Evolutionary conservation across 2,888 invertebrate species (phyloP).

Genomic region (Pristionchus fissidentatus): DNA sequence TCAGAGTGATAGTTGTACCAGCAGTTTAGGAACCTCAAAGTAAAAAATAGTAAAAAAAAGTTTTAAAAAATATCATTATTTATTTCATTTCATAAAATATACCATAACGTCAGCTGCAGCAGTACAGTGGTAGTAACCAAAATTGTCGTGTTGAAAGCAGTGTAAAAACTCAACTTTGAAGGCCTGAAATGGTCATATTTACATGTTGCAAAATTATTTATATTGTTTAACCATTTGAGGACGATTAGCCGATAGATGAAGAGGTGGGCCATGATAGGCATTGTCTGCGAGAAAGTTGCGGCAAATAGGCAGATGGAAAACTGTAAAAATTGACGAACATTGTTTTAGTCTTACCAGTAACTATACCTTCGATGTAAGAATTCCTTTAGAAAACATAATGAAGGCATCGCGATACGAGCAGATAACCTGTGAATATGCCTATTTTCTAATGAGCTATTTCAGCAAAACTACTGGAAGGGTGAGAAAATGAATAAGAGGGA

Average conservation of each 20-base stretch:
- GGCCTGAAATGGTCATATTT: not conserved
- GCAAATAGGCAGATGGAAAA: not conserved
- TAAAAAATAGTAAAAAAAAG: no score
- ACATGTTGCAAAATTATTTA: not conserved
- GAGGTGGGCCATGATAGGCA: not conserved
- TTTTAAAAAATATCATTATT: not conserved
- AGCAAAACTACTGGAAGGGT: not conserved
- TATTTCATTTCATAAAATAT: not conserved
- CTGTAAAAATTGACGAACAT: not conserved
- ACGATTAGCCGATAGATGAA: not conserved
- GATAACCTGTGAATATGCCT: not conserved
- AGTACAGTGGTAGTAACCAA: not conserved
- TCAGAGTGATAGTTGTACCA: conserved; percentile 19
- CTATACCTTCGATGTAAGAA: not conserved
- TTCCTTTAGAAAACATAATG: not conserved
- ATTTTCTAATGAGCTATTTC: not conserved
- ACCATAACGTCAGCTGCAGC: not conserved
- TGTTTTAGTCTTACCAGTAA: no score
- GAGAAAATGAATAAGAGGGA: not conserved
- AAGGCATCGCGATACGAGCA: not conserved
- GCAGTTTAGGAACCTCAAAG: conserved; percentile 14
- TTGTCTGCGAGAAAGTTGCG: not conserved
- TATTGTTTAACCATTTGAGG: not conserved
- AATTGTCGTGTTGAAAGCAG: not conserved
- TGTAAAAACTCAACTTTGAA: not conserved